Evolutionary conservation across 2,797 vertebrate species (phyloP).

Genomic region (Aeoliscus strigatus): DNA sequence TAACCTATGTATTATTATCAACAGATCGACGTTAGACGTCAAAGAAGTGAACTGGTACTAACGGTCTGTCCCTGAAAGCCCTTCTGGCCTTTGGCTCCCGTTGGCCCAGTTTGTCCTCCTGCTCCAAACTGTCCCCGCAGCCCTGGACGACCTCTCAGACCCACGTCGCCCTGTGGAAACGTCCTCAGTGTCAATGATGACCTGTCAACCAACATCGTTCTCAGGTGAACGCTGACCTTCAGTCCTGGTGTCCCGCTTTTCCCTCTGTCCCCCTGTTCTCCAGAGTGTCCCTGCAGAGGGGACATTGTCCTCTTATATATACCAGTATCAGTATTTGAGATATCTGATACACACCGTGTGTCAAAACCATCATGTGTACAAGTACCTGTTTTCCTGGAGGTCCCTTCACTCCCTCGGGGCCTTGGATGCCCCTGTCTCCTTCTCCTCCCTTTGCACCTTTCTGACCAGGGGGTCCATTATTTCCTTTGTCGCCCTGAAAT

Average conservation of each 20-base stretch:
- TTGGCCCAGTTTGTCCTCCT: slow-evolving; percentile 63
- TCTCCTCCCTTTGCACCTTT: slow-evolving; percentile 60
- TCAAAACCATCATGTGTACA: too few species aligned
- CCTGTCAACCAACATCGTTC: too few species aligned
- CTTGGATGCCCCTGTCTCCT: slow-evolving; percentile 60
- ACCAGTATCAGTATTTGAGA: too few species aligned
- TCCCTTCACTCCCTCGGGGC: slow-evolving; percentile 57
- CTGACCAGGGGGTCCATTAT: slow-evolving; percentile 46
- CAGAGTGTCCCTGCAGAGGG: slow-evolving; percentile 59
- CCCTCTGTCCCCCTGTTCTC: slow-evolving; percentile 61
- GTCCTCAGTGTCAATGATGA: neutral
- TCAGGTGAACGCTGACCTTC: slow-evolving; percentile 45
- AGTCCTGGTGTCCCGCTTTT: slow-evolving; percentile 47
- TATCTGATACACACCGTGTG: neutral
- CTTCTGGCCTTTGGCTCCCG: slow-evolving; percentile 61
- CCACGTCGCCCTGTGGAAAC: slow-evolving; percentile 60
- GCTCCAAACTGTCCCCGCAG: slow-evolving; percentile 62
- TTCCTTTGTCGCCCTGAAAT: slow-evolving; percentile 69
- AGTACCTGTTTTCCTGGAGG: slow-evolving; percentile 67
- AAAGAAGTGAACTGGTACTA: slow-evolving; percentile 26
- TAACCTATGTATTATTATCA: too few species aligned
- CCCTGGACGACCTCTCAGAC: slow-evolving; percentile 57
- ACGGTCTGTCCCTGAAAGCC: slow-evolving; percentile 63
- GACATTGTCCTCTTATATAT: too few species aligned
- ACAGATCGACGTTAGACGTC: neutral